A percentile compares a stretch with the other conserved stretches of the same genome.
Evolutionary conservation across 2,113 vertebrate genomes (phyloP).

Genomic region (Limanda limanda): DNA sequence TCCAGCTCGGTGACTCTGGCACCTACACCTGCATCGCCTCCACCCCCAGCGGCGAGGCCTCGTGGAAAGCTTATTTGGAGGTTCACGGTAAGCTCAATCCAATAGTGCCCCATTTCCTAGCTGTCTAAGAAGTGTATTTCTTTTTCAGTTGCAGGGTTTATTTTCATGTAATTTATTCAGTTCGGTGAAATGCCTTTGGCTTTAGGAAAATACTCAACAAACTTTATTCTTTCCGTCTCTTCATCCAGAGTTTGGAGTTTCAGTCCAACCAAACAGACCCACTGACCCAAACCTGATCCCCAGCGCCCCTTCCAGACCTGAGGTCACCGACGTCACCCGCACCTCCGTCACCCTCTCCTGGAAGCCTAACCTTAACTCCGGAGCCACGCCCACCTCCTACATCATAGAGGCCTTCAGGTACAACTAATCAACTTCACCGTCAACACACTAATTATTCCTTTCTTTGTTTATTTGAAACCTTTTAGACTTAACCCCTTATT

Average conservation of each 20-base stretch:
- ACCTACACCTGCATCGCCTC: conserved; percentile 95
- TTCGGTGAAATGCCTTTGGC: too few relatives aligned
- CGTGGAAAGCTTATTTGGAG: conserved; percentile 95
- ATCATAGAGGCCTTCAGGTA: conserved; percentile 99
- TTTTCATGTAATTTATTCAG: not conserved
- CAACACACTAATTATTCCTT: not conserved
- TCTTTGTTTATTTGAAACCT: conserved; percentile 3
- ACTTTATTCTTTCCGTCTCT: not conserved
- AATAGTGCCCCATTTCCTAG: not conserved
- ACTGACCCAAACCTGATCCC: conserved; percentile 98
- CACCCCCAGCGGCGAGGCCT: conserved; percentile 95
- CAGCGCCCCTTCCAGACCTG: conserved; percentile 94
- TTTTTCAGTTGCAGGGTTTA: not conserved
- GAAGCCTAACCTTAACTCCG: conserved; percentile 94
- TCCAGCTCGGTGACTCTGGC: conserved; percentile 93
- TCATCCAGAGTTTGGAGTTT: conserved; percentile 91
- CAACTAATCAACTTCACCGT: not conserved
- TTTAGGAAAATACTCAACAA: too few relatives aligned
- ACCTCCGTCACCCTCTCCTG: conserved; percentile 92
- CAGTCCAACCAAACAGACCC: conserved; percentile 93
- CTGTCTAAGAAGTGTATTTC: not conserved
- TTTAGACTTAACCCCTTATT: conserved; percentile 10
- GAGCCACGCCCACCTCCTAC: conserved; percentile 98
- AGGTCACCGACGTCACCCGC: conserved; percentile 94
- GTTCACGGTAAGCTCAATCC: conserved; percentile 89